These are phyloP conservation scores for Trichopoda pennipes DNA, from an alignment of 2,888 invertebrate genomes.

Conservation along the genomic window DNA sequence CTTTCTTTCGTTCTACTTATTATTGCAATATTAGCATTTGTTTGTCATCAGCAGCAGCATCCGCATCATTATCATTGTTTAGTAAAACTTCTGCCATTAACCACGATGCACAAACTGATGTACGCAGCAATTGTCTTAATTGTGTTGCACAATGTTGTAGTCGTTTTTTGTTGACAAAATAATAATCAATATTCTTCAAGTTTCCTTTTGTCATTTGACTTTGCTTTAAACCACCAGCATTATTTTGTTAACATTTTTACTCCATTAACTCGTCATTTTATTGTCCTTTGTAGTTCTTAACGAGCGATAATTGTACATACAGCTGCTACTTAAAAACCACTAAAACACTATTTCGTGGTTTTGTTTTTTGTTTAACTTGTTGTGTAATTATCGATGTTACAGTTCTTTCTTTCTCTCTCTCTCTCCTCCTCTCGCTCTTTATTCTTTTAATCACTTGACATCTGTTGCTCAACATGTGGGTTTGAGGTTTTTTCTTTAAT, in stretches of 20 bases:
- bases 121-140: slow-evolving; percentile 11
- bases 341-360: slow-evolving; percentile 43
- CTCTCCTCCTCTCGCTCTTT: neutral
- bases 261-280: slow-evolving; percentile 45
- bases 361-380: slow-evolving; percentile 38
- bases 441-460: slow-evolving; percentile 46
- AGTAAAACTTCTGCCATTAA: slow-evolving; percentile 11
- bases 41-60: neutral
- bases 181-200: slow-evolving; percentile 32
- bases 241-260: slow-evolving; percentile 41
- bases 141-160: slow-evolving; percentile 13
- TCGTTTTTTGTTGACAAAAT: slow-evolving; percentile 1
- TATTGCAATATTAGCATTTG: slow-evolving; percentile 21
- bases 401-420: too few relatives aligned
- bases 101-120: neutral
- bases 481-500: slow-evolving; percentile 22
- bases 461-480: slow-evolving; percentile 43
- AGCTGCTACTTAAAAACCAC: slow-evolving; percentile 34
- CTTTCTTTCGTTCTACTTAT: neutral
- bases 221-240: slow-evolving; percentile 36
- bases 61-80: slow-evolving; percentile 18
- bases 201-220: slow-evolving; percentile 8
- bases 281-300: slow-evolving; percentile 50
- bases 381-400: slow-evolving; percentile 3
- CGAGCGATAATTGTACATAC: slow-evolving; percentile 52